Conservation (phyloP, 2,797 vertebrate genomes). For the Tangara arthus region DNA sequence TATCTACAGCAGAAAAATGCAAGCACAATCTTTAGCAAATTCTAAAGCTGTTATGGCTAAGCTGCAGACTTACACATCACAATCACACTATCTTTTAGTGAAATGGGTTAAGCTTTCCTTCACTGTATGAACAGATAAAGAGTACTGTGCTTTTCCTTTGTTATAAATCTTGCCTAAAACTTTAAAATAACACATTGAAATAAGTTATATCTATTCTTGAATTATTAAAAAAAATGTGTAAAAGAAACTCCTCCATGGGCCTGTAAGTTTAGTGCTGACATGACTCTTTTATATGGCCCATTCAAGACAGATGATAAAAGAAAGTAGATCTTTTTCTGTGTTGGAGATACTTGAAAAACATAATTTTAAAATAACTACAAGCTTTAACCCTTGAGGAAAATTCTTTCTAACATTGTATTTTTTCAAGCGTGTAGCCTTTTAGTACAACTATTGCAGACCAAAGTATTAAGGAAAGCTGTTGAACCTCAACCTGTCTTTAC, state of each 20-base stretch:
- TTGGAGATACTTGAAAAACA: not conserved
- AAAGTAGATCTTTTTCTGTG: not conserved
- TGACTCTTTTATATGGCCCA: not conserved
- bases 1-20: not conserved
- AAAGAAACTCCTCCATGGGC: not conserved
- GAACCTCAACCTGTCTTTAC: not conserved
- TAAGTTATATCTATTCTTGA: not conserved
- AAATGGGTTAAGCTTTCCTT: not conserved
- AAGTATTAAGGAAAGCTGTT: not conserved
- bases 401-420: not conserved
- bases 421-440: not conserved
- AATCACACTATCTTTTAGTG: not conserved
- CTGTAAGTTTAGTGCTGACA: not conserved
- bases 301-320: not conserved
- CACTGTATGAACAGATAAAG: not conserved
- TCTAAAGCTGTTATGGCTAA: constrained; percentile 18
- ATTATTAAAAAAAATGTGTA: not conserved
- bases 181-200: not conserved
- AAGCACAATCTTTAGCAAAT: constrained; percentile 19
- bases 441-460: not conserved
- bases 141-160: not conserved
- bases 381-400: not conserved
- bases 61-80: not conserved
- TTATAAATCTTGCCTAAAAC: not conserved
- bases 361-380: not conserved